Evolutionary conservation across 2,797 vertebrate genomes (phyloP), one percentile per base, ranked within the genome.

Genomic region (Emys orbicularis): DNA sequence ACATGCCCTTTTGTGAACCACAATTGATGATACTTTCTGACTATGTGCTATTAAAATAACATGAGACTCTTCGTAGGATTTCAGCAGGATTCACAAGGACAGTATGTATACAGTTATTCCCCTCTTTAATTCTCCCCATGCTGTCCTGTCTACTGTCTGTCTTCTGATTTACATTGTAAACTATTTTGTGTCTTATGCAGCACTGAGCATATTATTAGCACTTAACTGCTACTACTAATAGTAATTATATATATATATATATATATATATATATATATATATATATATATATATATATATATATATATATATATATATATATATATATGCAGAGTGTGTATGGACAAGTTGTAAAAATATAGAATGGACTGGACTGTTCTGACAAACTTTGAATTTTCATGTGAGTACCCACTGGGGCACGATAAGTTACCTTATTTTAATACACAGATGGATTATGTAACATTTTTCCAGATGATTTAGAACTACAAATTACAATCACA

Each of bases 121-220:
- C 27, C 90, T 31, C 86, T 84, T 90, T 89, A 87, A 15, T 86
- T 25, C 91, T 91, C 34, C 34, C 61, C 34, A 19, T 68, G 41
- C 9, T 91, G 56, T 68, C 16, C 80, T 83, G 80, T 50, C 52
- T 47, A 6, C 77, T 50, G 50, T 84, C 50, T 84, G 0, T 52
- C 25, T 77, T 27, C 25, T 25, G 49, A 37, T 44, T 56, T 86
- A 47, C 86, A 88, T 37, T 56, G 31, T 59, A 94, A 92, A 92
- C 9, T 15, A 37, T 93, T 90, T 61, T 57, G 77, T 93, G 88
- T 89, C 82, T 8, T 53, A 41, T 50, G 80, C 31, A 88, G 82
- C 34, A 89, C n/a, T 52, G 87, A 95, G 79, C 79, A 54, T 59
- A 86, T 56, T 90, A 59, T 47, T 92, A 76, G 83, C 94, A 76